Base-by-base conservation (phyloP, 2,797 vertebrate genomes). In the Taenioides sp. region DNA sequence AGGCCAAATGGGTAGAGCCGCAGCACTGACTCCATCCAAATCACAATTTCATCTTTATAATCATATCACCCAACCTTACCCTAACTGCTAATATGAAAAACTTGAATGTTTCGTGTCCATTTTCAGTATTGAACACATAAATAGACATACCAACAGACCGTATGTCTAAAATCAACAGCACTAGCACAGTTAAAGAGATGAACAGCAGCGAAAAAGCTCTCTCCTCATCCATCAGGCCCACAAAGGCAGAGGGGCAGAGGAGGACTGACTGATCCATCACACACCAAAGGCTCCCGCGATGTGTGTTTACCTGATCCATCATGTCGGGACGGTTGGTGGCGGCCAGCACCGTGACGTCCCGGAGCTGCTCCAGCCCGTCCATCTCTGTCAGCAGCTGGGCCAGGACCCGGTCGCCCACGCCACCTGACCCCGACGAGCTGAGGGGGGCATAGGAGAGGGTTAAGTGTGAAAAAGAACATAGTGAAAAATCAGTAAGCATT, bases 361-460 rank as follows among this genome's bases (percentile, higher is more conserved):
- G 94, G 75, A 99, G 94, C 84, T 96, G 97, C 70, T 99, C 96
- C 27, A 99, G 93, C 73, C 98, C 97, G 82, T 99, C 97, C 96
- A 99, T 97, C 95, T 99, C 97, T 0, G 97, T 98, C 82, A 99
- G 92, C 77, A 99, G 84, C 87, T 99, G 98, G 77, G 98, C 97
- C 90, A 99, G 89, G 68, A 99, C 97, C 54, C 97, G 95, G 85
- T 98, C 96, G 2, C 94, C 95, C 4, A 97, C 97, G 2, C 94
- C 96, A 0, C 94, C 92, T 14, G 95, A 93, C 79, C 93, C 94
- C 34, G 91, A 92, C 66, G 95, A 96, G 81, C 97, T 98, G 73
- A 2, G 65, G 9, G 9, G 43, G 52, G 25, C 4, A 74, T 76
- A 70, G 0, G 61, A 37, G 77, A 85, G 0, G 37, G 78, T 78